phyloP scores from a whole-genome alignment of 2,113 vertebrate species.

The Dinomys branickii region DNA sequence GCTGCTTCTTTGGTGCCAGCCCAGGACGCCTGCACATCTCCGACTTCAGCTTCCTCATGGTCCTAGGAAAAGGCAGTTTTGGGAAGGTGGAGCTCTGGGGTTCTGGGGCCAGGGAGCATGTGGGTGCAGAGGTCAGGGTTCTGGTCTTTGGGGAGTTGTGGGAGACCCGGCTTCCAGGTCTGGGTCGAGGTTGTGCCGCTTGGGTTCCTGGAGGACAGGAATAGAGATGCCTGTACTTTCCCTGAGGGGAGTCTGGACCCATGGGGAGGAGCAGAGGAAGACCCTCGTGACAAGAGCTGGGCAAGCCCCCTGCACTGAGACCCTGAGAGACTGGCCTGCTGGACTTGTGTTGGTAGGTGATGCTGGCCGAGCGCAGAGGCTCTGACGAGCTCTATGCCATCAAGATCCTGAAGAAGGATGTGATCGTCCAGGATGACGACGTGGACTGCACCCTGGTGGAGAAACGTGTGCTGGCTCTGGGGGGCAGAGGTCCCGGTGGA shows the following conservation, averaged over 20 bases:
- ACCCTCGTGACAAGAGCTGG: not conserved
- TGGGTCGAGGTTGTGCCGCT: not conserved
- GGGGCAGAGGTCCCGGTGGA: constrained; percentile 83
- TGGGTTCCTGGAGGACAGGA: not conserved
- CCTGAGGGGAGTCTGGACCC: not conserved
- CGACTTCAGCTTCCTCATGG: constrained; percentile 96
- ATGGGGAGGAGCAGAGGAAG: too few relatives aligned
- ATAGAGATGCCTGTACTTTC: not conserved
- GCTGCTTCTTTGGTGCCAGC: constrained; percentile 80
- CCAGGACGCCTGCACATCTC: constrained; percentile 85
- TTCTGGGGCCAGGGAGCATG: not conserved
- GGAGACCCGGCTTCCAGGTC: not conserved
- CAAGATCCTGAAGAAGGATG: constrained; percentile 96
- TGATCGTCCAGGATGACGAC: constrained; percentile 95
- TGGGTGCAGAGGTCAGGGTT: not conserved
- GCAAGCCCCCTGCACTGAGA: not conserved
- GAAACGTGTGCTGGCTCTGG: constrained; percentile 91
- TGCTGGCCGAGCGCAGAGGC: constrained; percentile 92
- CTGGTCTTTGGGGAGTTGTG: not conserved
- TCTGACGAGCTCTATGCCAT: constrained; percentile 92
- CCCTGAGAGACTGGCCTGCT: not conserved
- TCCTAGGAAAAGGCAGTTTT: constrained; percentile 95
- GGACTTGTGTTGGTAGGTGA: constrained; percentile 85
- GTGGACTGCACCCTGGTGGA: constrained; percentile 96
- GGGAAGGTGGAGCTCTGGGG: constrained; percentile 89